Percentiles rank a stretch among this genome's conserved stretches.
Evolutionary conservation across 2,888 invertebrate genomes (phyloP).

Genomic region (Drosophila diplacantha): DNA sequence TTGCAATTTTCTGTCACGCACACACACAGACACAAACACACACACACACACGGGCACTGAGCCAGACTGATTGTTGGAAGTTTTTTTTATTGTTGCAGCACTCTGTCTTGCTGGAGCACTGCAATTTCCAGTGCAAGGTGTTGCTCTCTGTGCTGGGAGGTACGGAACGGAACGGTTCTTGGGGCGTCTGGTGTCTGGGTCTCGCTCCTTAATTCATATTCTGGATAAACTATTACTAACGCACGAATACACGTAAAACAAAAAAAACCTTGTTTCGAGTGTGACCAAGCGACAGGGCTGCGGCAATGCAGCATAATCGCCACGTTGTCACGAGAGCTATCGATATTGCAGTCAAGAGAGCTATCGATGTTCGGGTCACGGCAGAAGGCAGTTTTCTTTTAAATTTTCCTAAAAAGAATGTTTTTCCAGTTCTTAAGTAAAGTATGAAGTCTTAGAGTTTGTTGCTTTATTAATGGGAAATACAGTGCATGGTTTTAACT

Average conservation of each 20-base stretch:
- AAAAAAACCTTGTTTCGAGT: conserved; percentile 17
- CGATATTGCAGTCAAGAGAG: conserved; percentile 2
- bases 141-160: background rate
- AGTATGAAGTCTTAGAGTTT: background rate
- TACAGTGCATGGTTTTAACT: conserved; percentile 8
- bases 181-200: conserved; percentile 18
- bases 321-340: conserved; percentile 15
- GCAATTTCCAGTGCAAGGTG: no score
- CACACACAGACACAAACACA: background rate
- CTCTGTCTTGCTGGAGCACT: background rate
- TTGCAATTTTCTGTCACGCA: conserved; percentile 15
- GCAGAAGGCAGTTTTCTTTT: no score
- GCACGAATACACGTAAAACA: conserved; percentile 50
- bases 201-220: conserved; percentile 51
- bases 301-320: background rate
- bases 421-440: no score
- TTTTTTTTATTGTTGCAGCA: background rate
- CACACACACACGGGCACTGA: background rate
- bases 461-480: conserved; percentile 13
- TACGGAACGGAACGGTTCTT: conserved; percentile 1
- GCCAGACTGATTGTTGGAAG: conserved; percentile 17
- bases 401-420: no score
- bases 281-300: conserved; percentile 2
- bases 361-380: conserved; percentile 3
- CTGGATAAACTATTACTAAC: conserved; percentile 68